Evolutionary conservation across 2,113 vertebrate species (phyloP).

Genomic region (Brevimyrus niger): DNA sequence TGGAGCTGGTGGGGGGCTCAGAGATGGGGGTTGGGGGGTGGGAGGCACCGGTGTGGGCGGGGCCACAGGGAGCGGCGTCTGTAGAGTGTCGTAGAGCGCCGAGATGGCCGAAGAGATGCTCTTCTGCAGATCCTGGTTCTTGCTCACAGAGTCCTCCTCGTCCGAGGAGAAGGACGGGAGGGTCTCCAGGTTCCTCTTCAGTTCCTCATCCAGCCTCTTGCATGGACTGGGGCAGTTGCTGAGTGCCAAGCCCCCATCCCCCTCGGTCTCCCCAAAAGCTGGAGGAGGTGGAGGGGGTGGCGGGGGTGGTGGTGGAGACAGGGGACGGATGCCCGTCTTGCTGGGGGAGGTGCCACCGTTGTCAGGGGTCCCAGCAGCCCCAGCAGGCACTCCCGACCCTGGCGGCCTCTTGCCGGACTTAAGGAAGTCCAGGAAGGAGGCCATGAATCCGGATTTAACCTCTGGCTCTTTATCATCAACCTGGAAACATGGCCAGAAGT

Average conservation of each 20-base stretch:
- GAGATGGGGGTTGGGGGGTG: constrained; percentile 43
- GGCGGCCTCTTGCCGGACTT: constrained; percentile 80
- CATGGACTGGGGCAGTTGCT: constrained; percentile 76
- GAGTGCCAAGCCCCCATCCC: constrained; percentile 68
- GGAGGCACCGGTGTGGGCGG: constrained; percentile 40
- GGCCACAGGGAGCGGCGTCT: constrained; percentile 48
- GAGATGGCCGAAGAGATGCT: constrained; percentile 90
- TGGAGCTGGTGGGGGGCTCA: constrained; percentile 48
- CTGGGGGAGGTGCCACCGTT: constrained; percentile 54
- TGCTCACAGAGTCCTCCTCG: constrained; percentile 85
- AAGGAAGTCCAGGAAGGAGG: constrained; percentile 86
- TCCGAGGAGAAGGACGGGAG: constrained; percentile 85
- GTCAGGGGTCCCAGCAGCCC: constrained; percentile 56
- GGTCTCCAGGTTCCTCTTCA: constrained; percentile 86
- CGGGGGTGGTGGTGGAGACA: constrained; percentile 54
- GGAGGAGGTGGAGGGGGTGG: constrained; percentile 32
- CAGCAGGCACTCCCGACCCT: constrained; percentile 53
- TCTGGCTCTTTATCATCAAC: constrained; percentile 83
- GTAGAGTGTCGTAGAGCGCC: constrained; percentile 78
- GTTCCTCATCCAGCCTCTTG: constrained; percentile 79
- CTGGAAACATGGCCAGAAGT: constrained; percentile 35
- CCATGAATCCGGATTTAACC: constrained; percentile 84
- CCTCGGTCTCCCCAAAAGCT: constrained; percentile 63
- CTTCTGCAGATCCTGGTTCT: constrained; percentile 90
- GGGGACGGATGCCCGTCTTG: constrained; percentile 57